A percentile compares a stretch with the other conserved stretches of the same genome.
phyloP scores from a whole-genome alignment of 2,113 vertebrate genomes.

The Baryphthengus martii region DNA sequence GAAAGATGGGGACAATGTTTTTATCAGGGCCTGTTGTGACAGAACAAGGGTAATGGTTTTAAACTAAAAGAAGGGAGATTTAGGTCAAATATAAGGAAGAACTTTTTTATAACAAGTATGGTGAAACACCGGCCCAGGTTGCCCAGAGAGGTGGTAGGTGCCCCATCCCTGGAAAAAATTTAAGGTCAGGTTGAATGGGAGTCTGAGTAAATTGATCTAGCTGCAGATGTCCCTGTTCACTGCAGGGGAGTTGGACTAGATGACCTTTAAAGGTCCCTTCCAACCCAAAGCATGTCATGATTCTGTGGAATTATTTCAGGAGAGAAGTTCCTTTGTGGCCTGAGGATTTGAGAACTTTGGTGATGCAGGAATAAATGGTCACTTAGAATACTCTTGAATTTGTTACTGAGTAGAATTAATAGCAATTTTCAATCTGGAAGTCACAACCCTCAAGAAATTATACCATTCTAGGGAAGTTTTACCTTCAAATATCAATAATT shows the following conservation, averaged over 20 bases:
- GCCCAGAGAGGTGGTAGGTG: neutral
- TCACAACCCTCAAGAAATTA: neutral
- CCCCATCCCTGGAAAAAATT: neutral
- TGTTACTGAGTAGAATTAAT: neutral
- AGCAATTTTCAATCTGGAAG: neutral
- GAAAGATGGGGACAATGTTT: neutral
- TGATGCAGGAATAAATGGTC: neutral
- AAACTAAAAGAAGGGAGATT: neutral
- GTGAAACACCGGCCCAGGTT: neutral
- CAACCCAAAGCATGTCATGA: neutral
- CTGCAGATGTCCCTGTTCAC: neutral
- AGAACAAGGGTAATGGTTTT: neutral
- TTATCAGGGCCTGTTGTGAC: neutral
- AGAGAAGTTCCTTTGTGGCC: neutral
- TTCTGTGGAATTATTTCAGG: neutral
- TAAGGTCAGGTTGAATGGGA: neutral
- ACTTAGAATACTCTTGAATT: neutral
- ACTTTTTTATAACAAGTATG: neutral
- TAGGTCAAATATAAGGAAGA: neutral
- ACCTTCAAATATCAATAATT: neutral
- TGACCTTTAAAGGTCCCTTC: neutral
- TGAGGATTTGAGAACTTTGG: neutral
- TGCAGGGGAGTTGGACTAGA: neutral
- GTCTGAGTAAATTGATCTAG: neutral
- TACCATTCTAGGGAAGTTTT: neutral